These are phyloP conservation scores for Pachyuromys duprasi DNA, from an alignment of 2,797 vertebrate species.

Conservation along the genomic window DNA sequence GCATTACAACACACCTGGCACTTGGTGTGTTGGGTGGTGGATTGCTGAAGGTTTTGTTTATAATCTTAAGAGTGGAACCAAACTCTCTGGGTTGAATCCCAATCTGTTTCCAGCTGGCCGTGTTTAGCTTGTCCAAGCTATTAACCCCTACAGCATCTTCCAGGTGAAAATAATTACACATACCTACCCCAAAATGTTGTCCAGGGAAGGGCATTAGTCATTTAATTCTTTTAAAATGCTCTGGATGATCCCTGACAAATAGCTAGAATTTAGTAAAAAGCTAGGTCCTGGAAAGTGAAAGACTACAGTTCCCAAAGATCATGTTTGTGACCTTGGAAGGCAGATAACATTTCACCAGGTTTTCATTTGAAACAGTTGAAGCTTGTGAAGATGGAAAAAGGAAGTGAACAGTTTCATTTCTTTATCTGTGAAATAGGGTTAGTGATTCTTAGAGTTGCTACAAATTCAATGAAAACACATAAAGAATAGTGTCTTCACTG, in stretches of 20 bases:
- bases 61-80: background rate
- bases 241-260: background rate
- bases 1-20: background rate
- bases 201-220: slow-evolving; percentile 1
- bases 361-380: slow-evolving; percentile 57
- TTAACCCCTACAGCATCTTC: background rate
- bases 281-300: background rate
- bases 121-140: background rate
- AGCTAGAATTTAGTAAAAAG: background rate
- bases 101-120: background rate
- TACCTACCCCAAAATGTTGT: background rate
- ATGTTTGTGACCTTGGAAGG: background rate
- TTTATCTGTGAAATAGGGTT: background rate
- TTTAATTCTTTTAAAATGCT: slow-evolving; percentile 48
- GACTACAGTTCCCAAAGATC: background rate
- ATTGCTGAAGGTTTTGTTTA: background rate
- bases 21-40: background rate
- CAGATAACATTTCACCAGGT: slow-evolving; percentile 12
- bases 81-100: background rate
- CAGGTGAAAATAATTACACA: background rate
- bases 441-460: background rate
- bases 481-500: background rate
- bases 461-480: slow-evolving; percentile 3
- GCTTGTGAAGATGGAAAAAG: background rate
- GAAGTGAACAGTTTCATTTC: background rate